Conservation (phyloP, 1,140 invertebrate species). For the Harpegnathos saltator region DNA sequence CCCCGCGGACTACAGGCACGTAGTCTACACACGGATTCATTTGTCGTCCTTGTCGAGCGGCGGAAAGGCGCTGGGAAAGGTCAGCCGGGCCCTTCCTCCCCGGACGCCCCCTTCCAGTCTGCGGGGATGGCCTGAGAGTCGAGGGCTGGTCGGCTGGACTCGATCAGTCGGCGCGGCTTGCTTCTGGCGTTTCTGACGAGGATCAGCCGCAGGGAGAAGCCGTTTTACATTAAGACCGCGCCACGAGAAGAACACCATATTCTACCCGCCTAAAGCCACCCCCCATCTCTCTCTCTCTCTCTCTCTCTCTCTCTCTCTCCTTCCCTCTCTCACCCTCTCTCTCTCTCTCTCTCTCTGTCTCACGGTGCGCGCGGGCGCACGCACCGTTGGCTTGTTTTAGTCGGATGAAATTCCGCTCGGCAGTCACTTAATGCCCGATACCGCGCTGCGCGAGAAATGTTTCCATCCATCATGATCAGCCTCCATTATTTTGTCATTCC, state of each 20-base stretch:
- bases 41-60: neutral
- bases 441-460: constrained; percentile 40
- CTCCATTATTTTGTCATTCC: constrained; percentile 59
- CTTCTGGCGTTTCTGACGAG: constrained; percentile 8
- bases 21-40: too few species aligned
- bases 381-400: constrained; percentile 34
- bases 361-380: too few species aligned
- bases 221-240: neutral
- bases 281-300: neutral
- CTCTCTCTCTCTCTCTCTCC: neutral
- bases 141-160: neutral
- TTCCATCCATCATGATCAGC: constrained; percentile 61
- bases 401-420: constrained; percentile 41
- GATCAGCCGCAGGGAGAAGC: neutral
- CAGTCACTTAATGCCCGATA: constrained; percentile 57
- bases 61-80: neutral
- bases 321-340: neutral
- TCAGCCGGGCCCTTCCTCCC: neutral
- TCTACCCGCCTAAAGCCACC: neutral
- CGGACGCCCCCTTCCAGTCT: too few species aligned
- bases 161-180: neutral
- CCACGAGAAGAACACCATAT: constrained; percentile 16
- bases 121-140: too few species aligned
- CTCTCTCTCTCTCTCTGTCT: neutral
- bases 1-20: neutral